Evolutionary conservation across 1,140 invertebrate genomes (phyloP), one percentile per base, ranked within the genome.

Genomic region (Fopius arisanus): DNA sequence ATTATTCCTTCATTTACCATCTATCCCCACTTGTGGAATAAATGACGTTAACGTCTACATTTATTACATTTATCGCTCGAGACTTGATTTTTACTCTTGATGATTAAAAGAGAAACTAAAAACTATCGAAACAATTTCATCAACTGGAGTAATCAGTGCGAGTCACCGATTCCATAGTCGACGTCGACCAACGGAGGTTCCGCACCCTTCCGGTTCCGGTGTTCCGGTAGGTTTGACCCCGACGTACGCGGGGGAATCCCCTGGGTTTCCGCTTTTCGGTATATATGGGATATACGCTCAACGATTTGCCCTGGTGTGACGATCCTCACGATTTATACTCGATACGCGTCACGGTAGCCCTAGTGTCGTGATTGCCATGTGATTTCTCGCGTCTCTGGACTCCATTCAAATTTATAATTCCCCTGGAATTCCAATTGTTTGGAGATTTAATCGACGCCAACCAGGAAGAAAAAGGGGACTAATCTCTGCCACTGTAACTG

Each of bases 121-220:
- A 12, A 40, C 6, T 28, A 33, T 40, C 3, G 33, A 51, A 72
- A 76, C 73, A 77, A 77, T 74, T 74, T 77, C 75, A 43, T 51
- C 75, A 70, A 73, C 23, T 59, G 5, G 70, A 62, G 79, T 84
- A 87, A 87, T 86, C 84, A 86, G 85, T 84, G 84, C 85, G 82
- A 84, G 81, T 83, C 80, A 80, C 77, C 77, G 80, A 76, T 78
- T 83, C 80, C 79, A 73, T 75, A 73, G 79, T 72, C 73, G 12
- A 71, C 21, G 26, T 33, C 75, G 75, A 77, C 78, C 77, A 72
- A 78, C 80, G 79, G 82, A 85, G 81, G 79, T 80, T 83, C 83
- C 86, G 85, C 86, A 80, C 86, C 86, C 85, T 86, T 87, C 86
- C 86, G 86, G 85, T 87, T 87, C 86, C 86, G 86, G 86, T 86